Percentiles rank a stretch among this genome's conserved stretches.
These are phyloP conservation scores for Ascidia mentula DNA, from an alignment of 23 tunicate genomes.

Conservation along the genomic window DNA sequence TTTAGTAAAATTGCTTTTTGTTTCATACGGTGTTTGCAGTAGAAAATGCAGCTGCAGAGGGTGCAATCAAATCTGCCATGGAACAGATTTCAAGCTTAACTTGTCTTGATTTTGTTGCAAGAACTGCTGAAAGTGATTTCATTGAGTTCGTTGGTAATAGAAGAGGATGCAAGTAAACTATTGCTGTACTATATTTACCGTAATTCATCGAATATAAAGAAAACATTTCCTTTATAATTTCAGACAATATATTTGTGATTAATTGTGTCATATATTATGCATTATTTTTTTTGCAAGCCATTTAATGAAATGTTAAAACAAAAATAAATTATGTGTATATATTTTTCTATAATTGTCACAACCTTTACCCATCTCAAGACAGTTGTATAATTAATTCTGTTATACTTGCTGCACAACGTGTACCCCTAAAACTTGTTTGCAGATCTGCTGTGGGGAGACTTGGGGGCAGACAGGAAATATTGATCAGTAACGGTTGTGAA, in stretches of 20 bases:
- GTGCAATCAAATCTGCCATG: background rate
- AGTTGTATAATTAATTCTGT: too few species aligned
- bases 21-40: background rate
- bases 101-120: background rate
- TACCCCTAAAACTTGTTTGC: too few species aligned
- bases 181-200: background rate
- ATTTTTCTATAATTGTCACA: too few species aligned
- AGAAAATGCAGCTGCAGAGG: background rate
- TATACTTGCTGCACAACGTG: too few species aligned
- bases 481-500: conserved; percentile 32
- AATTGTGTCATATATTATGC: background rate
- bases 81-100: background rate
- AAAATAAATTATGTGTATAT: too few species aligned
- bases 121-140: background rate
- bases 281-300: too few species aligned
- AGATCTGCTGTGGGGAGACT: conserved; percentile 34
- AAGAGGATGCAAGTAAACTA: background rate
- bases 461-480: conserved; percentile 34
- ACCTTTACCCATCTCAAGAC: too few species aligned
- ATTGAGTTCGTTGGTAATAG: background rate
- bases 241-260: background rate
- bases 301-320: too few species aligned
- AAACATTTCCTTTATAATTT: too few species aligned
- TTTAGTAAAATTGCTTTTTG: too few species aligned
- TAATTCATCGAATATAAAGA: too few species aligned